Conservation (phyloP, 2,797 vertebrate genomes). For the Eutrigla gurnardus region DNA sequence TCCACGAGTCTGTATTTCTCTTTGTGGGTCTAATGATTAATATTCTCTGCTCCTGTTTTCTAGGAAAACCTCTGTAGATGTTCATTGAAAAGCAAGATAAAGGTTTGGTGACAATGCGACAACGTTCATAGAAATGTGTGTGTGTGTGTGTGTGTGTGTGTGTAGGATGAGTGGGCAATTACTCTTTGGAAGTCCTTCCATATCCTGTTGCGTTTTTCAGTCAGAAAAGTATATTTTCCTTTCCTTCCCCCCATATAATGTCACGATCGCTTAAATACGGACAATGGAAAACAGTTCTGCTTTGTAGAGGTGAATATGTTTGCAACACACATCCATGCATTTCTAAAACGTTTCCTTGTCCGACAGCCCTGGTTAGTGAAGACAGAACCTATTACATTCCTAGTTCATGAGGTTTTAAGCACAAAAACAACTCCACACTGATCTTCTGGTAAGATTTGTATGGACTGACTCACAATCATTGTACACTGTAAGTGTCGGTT, state of each 20-base stretch:
- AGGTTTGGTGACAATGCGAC: background rate
- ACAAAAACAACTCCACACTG: background rate
- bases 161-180: background rate
- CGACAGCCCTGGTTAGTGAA: no score
- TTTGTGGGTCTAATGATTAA: constrained; percentile 37
- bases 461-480: no score
- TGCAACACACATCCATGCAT: background rate
- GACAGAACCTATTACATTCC: no score
- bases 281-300: no score
- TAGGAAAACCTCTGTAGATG: constrained; percentile 9
- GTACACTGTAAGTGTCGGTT: no score
- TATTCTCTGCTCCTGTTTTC: constrained; percentile 15
- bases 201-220: constrained; percentile 12
- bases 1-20: constrained; percentile 25
- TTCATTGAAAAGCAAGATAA: constrained; percentile 8
- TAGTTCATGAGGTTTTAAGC: no score
- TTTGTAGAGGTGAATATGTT: background rate
- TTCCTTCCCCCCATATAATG: background rate
- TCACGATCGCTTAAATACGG: background rate
- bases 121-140: background rate
- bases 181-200: constrained; percentile 3
- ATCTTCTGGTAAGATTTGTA: no score
- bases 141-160: no score
- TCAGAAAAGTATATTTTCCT: background rate
- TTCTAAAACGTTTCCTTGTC: no score